Base-by-base conservation (phyloP, 2,888 invertebrate species). In the Drosophila colorata region DNA sequence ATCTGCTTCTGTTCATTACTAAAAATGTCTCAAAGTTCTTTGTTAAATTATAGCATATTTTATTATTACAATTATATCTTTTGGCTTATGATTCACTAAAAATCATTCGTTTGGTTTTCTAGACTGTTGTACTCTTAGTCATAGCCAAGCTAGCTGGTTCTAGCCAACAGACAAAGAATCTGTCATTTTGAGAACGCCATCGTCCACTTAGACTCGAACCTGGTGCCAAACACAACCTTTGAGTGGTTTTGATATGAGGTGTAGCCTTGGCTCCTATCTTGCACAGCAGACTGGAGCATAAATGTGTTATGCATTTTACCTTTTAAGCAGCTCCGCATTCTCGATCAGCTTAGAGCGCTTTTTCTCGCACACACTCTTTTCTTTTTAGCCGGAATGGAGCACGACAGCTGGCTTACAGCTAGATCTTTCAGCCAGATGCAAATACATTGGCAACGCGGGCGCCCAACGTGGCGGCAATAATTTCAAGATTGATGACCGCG, bases 401-500 rank as follows among this genome's bases (percentile, higher is more conserved):
- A 28, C 8, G 28, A 28, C 28, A 33, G 33, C 13, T 18, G 51
- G 51, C 51, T 28, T 25, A 25, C 28, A 48, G 61, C 61, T 9
- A 18, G 68, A 58, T 52, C 20, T 23, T 31, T 43, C 31, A 18
- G 40, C 20, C 60, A 65, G 72, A 80, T 82, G 82, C 84, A 82
- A 86, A 86, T 83, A 69, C 66, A 66, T 76, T 74, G 69, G 47
- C 61, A 70, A 56, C 52, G 70, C 57, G 61, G 53, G 55, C 58
- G 67, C 52, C 67, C 65, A 68, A 80, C 80, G 72, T 75, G 67
- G 78, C 75, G 81, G 87, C 87, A 82, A 87, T 87, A 87, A 87
- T 87, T 84, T 87, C 72, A 79, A 87, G 83, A 84, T 84, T 84
- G 83, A 84, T 84, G 83, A 77, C 65, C 85, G 74, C 81, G 87